phyloP scores from a whole-genome alignment of 2,113 vertebrate genomes.

The Catharus fuscescens region DNA sequence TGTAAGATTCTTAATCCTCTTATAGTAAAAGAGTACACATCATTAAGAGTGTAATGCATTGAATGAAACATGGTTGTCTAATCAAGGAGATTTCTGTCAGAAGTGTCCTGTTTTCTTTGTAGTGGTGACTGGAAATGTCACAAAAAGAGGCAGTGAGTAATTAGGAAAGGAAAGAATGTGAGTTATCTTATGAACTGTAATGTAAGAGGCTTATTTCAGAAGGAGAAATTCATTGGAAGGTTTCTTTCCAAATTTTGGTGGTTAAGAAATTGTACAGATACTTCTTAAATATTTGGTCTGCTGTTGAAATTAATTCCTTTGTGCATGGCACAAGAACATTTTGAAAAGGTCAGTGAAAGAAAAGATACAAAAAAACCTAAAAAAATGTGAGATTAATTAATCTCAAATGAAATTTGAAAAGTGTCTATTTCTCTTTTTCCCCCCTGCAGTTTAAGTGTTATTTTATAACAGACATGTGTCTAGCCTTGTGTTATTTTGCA shows the following conservation, averaged over 20 bases:
- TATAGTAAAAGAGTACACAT: not conserved
- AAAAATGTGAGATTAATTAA: not conserved
- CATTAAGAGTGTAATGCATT: not conserved
- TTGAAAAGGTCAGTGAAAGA: not conserved
- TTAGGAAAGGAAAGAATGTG: not conserved
- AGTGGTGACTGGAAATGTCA: not conserved
- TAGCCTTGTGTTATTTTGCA: not conserved
- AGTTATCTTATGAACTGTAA: not conserved
- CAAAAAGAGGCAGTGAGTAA: not conserved
- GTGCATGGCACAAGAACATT: not conserved
- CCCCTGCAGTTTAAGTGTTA: not conserved
- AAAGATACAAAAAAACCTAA: not conserved
- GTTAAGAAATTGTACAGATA: not conserved
- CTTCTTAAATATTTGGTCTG: not conserved
- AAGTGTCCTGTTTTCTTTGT: not conserved
- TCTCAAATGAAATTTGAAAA: not conserved
- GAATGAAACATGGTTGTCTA: not conserved
- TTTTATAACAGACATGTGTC: not conserved
- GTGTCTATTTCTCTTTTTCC: not conserved
- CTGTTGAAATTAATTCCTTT: not conserved
- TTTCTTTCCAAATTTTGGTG: not conserved
- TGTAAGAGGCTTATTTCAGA: not conserved
- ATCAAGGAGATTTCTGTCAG: not conserved
- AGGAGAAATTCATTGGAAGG: not conserved
- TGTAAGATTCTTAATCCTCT: not conserved